Evolutionary conservation across 2,888 invertebrate genomes (phyloP), one percentile per base, ranked within the genome.

Genomic region (Cyaniris semiargus): DNA sequence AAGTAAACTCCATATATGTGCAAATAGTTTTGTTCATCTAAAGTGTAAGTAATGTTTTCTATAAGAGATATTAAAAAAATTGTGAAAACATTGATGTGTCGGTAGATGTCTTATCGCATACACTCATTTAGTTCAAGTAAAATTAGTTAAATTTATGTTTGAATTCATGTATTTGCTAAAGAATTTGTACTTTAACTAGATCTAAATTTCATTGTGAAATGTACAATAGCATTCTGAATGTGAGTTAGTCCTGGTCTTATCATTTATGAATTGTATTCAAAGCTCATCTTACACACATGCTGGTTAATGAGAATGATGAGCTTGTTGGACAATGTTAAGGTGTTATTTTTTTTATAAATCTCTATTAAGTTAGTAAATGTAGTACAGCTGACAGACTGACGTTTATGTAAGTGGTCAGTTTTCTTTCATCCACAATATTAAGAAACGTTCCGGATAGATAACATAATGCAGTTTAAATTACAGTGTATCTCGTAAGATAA

Each of bases 401-500:
- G 85, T 86, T 83, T 83, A 85, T 86, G 88, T 85, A 89, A 88
- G 88, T 89, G 87, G 89, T 92, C 92, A 91, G 92, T 90, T 94
- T 94, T 93, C 93, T 93, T 94, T 93, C 93, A 94, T 94, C 94
- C 94, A 94, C 94, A 94, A 94, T 94, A 94, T 94, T 90, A 85
- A 86, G 88, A 86, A 89, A 90, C 89, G 89, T 92, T 93, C 93
- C 93, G 92, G 86, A 89, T 90, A 91, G 90, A 88, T 88, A 66
- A 87, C 87, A 88, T 86, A 87, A 87, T 89, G 89, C 92, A 91
- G 88, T 92, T 91, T 91, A 93, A 93, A 93, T 94, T 93, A 91
- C 92, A 92, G 93, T 93, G 93, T 94, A 94, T 93, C 92, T 93
- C 91, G 88, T 93, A 93, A 92, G 93, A 90, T 91, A 84, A 91